These are phyloP conservation scores for Augochlorella aurata DNA, from an alignment of 2,888 invertebrate species.

Conservation along the genomic window DNA sequence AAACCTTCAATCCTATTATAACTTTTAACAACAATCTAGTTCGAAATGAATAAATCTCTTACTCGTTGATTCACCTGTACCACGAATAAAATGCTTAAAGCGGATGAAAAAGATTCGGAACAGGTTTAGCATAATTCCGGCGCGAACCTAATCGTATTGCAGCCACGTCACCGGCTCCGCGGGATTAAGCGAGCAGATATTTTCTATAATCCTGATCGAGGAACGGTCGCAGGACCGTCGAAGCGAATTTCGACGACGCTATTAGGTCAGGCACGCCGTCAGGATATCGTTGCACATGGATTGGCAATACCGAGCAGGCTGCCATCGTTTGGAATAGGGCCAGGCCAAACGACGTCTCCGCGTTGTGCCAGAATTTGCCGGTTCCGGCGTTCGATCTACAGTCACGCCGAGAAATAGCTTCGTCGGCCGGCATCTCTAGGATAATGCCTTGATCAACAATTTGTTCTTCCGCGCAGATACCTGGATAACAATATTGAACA, in stretches of 20 bases:
- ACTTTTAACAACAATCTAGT: too few relatives aligned
- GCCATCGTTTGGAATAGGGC: constrained; percentile 71
- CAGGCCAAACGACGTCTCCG: constrained; percentile 66
- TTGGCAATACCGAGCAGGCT: constrained; percentile 57
- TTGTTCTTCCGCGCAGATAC: not conserved
- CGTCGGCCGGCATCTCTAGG: not conserved
- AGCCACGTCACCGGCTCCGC: not conserved
- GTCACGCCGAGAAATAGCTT: constrained; percentile 20
- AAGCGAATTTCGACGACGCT: constrained; percentile 29
- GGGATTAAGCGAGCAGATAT: not conserved
- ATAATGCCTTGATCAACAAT: constrained; percentile 1
- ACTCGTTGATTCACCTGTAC: too few relatives aligned
- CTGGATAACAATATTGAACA: not conserved
- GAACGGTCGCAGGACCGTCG: not conserved
- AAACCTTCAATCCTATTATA: too few relatives aligned
- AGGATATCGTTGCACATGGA: constrained; percentile 52
- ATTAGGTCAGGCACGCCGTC: constrained; percentile 68
- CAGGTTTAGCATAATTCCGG: not conserved
- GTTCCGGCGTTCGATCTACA: constrained; percentile 16
- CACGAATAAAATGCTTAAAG: too few relatives aligned
- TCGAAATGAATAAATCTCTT: too few relatives aligned
- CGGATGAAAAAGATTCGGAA: not conserved
- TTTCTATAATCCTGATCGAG: constrained; percentile 11
- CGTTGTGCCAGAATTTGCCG: constrained; percentile 67
- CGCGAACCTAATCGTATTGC: not conserved